A percentile compares a stretch with the other conserved stretches of the same genome.
Evolutionary conservation across 1,140 invertebrate species (phyloP).

Genomic region (Scaptomyza montana): DNA sequence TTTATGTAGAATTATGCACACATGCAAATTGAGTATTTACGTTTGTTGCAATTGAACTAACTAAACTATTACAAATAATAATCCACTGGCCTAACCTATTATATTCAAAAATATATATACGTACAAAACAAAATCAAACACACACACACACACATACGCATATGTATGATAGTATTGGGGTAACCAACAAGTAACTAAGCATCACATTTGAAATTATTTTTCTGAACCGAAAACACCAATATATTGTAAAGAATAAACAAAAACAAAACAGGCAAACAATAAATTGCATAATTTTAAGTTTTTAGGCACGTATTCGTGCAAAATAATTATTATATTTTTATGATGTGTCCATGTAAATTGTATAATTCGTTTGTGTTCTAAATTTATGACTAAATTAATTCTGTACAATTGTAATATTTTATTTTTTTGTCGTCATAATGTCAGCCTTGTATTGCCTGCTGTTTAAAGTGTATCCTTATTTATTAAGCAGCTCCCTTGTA

Average conservation of each 20-base stretch:
- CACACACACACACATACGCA: constrained; percentile 12
- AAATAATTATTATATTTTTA: constrained; percentile 13
- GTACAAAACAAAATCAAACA: constrained; percentile 11
- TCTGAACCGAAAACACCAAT: constrained; percentile 52
- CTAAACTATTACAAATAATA: constrained; percentile 44
- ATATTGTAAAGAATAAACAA: constrained; percentile 30
- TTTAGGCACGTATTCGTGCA: constrained; percentile 23
- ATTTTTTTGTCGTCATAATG: constrained; percentile 6
- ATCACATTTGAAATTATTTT: constrained; percentile 68
- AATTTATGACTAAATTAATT: constrained; percentile 41
- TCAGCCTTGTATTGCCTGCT: constrained; percentile 43
- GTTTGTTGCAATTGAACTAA: constrained; percentile 68
- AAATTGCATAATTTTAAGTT: constrained; percentile 45
- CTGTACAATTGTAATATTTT: constrained; percentile 31
- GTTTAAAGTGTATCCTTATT: constrained; percentile 47
- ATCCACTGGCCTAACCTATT: constrained; percentile 25
- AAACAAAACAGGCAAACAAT: neutral
- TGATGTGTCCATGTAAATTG: constrained; percentile 44
- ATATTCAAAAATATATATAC: constrained; percentile 10
- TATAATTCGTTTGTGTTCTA: constrained; percentile 39
- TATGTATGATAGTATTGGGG: constrained; percentile 30
- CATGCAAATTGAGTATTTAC: constrained; percentile 65
- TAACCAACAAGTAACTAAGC: constrained; percentile 48
- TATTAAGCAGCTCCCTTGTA: constrained; percentile 58
- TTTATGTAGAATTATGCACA: constrained; percentile 69